phyloP scores from a whole-genome alignment of 2,888 invertebrate species.

The Seira musarum region DNA sequence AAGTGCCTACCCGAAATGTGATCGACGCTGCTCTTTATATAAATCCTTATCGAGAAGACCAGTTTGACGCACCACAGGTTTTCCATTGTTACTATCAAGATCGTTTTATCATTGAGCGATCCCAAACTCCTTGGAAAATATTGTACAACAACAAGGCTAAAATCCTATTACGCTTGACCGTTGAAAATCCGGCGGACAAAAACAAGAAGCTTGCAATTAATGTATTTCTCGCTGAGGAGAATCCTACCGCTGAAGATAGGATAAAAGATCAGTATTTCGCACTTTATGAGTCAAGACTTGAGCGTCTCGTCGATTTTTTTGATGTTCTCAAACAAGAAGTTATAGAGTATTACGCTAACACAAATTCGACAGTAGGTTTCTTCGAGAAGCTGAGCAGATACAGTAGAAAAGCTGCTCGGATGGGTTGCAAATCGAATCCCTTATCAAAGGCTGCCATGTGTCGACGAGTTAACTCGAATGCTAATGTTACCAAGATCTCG shows the following conservation, averaged over 20 bases:
- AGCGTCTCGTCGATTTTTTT: constrained; percentile 51
- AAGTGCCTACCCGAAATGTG: constrained; percentile 46
- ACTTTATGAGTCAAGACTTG: constrained; percentile 51
- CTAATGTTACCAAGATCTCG: constrained; percentile 50
- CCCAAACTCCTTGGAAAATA: constrained; percentile 49
- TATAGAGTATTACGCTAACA: constrained; percentile 48
- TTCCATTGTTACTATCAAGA: constrained; percentile 53
- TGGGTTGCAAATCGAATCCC: neutral
- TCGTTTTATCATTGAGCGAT: constrained; percentile 50
- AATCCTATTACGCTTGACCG: constrained; percentile 38
- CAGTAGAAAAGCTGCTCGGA: constrained; percentile 9
- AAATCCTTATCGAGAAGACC: constrained; percentile 52
- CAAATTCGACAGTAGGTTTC: constrained; percentile 18
- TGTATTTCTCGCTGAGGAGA: constrained; percentile 52
- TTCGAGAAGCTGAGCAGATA: constrained; percentile 18
- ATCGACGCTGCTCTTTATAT: constrained; percentile 51
- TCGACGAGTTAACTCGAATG: constrained; percentile 34
- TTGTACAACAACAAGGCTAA: constrained; percentile 54
- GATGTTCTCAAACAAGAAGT: constrained; percentile 54
- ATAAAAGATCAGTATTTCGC: constrained; percentile 54
- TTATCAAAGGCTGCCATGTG: constrained; percentile 30
- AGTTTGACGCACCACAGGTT: constrained; percentile 52
- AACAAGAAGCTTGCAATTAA: constrained; percentile 53
- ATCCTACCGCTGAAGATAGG: constrained; percentile 30
- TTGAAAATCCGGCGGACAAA: constrained; percentile 48